Evolutionary conservation across 1,140 invertebrate genomes (phyloP).

Genomic region (Acyrthosiphon pisum): DNA sequence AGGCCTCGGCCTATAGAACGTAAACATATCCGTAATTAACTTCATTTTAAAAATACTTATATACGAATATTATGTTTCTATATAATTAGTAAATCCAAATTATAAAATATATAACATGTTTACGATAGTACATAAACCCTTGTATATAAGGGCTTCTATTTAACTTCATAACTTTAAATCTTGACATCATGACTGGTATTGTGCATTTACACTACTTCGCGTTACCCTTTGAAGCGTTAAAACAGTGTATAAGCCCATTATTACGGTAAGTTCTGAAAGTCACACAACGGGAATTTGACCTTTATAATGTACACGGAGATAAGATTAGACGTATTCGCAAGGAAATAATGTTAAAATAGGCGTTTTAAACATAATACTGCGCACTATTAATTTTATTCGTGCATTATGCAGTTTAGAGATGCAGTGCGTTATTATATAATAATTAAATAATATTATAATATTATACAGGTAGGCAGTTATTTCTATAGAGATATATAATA

Average conservation of each 20-base stretch:
- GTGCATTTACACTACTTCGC: constrained; percentile 27
- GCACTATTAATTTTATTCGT: not conserved
- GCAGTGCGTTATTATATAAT: not conserved
- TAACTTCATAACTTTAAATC: constrained; percentile 12
- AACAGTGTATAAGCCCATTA: constrained; percentile 31
- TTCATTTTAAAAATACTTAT: not conserved
- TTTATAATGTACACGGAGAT: not conserved
- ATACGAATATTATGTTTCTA: not conserved
- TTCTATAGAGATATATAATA: not conserved
- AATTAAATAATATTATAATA: constrained; percentile 12
- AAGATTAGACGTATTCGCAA: not conserved
- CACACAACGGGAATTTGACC: constrained; percentile 9
- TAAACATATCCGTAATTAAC: not conserved
- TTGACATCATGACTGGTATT: not conserved
- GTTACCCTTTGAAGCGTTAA: not conserved
- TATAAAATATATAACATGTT: not conserved
- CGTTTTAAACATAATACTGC: not conserved
- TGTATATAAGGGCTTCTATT: not conserved
- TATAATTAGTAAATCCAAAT: not conserved
- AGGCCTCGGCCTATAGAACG: not conserved
- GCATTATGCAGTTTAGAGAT: not conserved
- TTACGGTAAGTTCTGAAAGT: constrained; percentile 19
- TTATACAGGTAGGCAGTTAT: not conserved
- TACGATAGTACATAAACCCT: not conserved
- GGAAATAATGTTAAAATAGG: not conserved